These are phyloP conservation scores for Momotus momota DNA, from an alignment of 2,797 vertebrate genomes.

Conservation along the genomic window DNA sequence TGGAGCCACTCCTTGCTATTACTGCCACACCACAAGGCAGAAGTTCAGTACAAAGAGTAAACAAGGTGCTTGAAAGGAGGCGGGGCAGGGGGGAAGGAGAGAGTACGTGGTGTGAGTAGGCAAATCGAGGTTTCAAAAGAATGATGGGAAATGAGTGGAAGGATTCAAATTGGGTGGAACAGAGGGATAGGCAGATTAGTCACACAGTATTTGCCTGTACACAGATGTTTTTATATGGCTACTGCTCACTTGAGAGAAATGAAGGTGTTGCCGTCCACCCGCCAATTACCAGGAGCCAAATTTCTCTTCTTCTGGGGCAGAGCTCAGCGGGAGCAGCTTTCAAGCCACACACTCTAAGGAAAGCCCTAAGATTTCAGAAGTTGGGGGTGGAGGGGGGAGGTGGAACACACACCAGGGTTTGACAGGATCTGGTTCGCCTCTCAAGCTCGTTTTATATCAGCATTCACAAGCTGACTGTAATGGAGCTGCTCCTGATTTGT, in stretches of 20 bases:
- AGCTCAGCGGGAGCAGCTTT: neutral
- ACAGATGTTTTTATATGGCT: neutral
- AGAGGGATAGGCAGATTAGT: neutral
- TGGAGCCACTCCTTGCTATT: neutral
- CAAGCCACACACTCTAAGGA: neutral
- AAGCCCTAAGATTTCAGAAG: neutral
- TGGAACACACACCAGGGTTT: neutral
- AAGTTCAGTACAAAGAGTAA: neutral
- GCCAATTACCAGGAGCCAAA: neutral
- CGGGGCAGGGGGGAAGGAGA: rapidly evolving
- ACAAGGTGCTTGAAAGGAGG: neutral
- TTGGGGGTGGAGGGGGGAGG: too few species aligned
- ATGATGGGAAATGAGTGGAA: neutral
- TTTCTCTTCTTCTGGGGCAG: neutral
- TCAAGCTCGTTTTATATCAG: neutral
- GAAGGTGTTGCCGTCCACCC: neutral
- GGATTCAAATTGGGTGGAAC: neutral
- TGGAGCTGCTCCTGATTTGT: neutral
- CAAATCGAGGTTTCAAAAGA: neutral
- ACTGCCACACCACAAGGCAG: neutral
- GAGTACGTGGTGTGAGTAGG: neutral
- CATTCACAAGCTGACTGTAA: neutral
- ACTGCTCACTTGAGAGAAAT: neutral
- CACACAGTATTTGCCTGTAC: neutral
- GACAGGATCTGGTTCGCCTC: neutral